Evolutionary conservation across 2,888 invertebrate species (phyloP), one percentile per base, ranked within the genome.

Genomic region (Lepidochitona cinerea): DNA sequence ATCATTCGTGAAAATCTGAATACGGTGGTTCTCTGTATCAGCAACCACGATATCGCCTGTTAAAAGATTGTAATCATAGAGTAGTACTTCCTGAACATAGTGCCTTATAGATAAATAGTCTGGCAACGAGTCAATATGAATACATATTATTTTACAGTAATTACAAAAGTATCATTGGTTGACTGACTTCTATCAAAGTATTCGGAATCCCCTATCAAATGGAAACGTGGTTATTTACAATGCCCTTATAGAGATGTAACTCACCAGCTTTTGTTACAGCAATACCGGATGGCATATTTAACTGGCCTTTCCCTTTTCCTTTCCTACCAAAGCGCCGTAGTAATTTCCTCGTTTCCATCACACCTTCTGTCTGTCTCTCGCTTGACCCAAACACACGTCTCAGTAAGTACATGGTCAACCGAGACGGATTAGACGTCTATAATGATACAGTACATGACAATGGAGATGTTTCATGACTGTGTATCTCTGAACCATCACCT

Each of bases 21-120:
- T 83, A 67, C 88, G 79, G 75, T 87, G 86, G 71, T 88, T 89
- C 71, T 88, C 89, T 14, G 88, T 87, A 77, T 89, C 89, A 12
- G 85, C 85, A 26, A 89, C 83, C 0, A 88, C 82, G 32, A 89
- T 81, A 74, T 88, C 87, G 37, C 87, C 87, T 89, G 81, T 0
- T 84, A 81, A n/a, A n/a, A n/a, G n/a, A n/a, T n/a, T n/a, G n/a
- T n/a, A n/a, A n/a, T n/a, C n/a, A n/a, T n/a, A n/a, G n/a, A n/a
- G n/a, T n/a, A n/a, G n/a, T n/a, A n/a, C n/a, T n/a, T n/a, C n/a
- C n/a, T n/a, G n/a, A n/a, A n/a, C n/a, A n/a, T n/a, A n/a, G n/a
- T n/a, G n/a, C n/a, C n/a, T n/a, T n/a, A n/a, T n/a, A n/a, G n/a
- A n/a, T n/a, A n/a, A n/a, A n/a, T n/a, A n/a, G n/a, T n/a, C n/a